Percentiles rank a stretch among this genome's conserved stretches.
These are phyloP conservation scores for Lordiphosa stackelbergi DNA, from an alignment of 1,140 invertebrate genomes.

Conservation along the genomic window DNA sequence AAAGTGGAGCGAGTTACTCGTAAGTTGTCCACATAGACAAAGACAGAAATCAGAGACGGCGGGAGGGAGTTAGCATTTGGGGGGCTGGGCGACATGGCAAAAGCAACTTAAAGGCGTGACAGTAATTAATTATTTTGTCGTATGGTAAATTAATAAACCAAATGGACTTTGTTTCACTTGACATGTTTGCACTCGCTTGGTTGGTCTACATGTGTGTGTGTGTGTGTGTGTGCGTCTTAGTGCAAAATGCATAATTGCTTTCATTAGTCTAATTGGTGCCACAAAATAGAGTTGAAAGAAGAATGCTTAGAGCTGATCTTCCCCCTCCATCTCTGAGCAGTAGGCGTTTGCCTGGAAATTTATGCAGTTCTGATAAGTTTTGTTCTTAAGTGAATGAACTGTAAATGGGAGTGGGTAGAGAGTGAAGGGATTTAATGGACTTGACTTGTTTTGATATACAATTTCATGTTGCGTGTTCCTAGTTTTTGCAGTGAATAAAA, in stretches of 20 bases:
- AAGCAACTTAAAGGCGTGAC: slow-evolving; percentile 76
- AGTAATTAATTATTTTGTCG: slow-evolving; percentile 77
- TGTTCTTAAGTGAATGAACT: too few relatives aligned
- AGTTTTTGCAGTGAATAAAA: too few relatives aligned
- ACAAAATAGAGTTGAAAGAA: slow-evolving; percentile 45
- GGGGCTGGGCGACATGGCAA: slow-evolving; percentile 37
- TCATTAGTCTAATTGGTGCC: slow-evolving; percentile 69
- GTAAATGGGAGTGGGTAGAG: too few relatives aligned
- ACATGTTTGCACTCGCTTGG: slow-evolving; percentile 62
- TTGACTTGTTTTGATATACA: too few relatives aligned
- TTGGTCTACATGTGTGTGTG: slow-evolving; percentile 13
- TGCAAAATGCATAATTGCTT: slow-evolving; percentile 69
- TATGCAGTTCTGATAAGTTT: slow-evolving; percentile 1
- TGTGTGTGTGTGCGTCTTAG: slow-evolving; percentile 19
- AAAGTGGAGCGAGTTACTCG: slow-evolving; percentile 64
- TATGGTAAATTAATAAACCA: slow-evolving; percentile 77
- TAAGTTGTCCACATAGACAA: slow-evolving; percentile 40
- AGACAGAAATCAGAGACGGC: slow-evolving; percentile 3
- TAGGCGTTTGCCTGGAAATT: slow-evolving; percentile 7
- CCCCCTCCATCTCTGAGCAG: not conserved
- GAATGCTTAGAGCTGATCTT: slow-evolving; percentile 26
- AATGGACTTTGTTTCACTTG: slow-evolving; percentile 76
- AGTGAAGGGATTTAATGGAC: too few relatives aligned
- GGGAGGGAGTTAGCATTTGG: not conserved
- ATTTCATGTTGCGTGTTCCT: too few relatives aligned